Conservation (phyloP, 2,888 invertebrate species). For the Clivina fossor region DNA sequence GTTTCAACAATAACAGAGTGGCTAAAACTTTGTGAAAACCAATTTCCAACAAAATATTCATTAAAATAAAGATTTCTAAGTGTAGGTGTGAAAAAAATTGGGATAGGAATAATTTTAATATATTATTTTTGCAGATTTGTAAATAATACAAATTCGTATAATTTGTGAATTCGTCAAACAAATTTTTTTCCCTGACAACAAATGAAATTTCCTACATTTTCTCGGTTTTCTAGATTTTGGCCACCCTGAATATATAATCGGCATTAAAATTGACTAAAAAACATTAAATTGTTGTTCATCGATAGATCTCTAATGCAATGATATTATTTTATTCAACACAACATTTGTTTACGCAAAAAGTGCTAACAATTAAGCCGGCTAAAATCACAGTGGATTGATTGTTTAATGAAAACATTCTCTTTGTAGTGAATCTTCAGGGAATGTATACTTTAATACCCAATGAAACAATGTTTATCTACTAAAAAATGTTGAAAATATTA, state of each 20-base stretch:
- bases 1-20: constrained; percentile 3
- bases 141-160: no score
- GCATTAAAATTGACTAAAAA: constrained; percentile 27
- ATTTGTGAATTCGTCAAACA: no score
- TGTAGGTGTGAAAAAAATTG: no score
- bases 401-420: constrained; percentile 19
- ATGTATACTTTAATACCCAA: constrained; percentile 19
- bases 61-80: no score
- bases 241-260: constrained; percentile 10
- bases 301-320: constrained; percentile 10
- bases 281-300: constrained; percentile 20
- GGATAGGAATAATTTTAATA: no score
- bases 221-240: no score
- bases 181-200: no score
- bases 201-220: no score
- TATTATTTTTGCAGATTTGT: no score
- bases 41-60: no score
- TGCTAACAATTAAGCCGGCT: constrained; percentile 24
- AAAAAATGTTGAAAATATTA: not conserved
- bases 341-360: constrained; percentile 11
- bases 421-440: no score
- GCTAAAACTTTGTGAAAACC: no score
- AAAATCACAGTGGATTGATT: constrained; percentile 30
- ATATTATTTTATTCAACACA: constrained; percentile 7
- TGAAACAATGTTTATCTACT: not conserved